Conservation (phyloP, 2,797 vertebrate genomes). For the Carduelis carduelis region DNA sequence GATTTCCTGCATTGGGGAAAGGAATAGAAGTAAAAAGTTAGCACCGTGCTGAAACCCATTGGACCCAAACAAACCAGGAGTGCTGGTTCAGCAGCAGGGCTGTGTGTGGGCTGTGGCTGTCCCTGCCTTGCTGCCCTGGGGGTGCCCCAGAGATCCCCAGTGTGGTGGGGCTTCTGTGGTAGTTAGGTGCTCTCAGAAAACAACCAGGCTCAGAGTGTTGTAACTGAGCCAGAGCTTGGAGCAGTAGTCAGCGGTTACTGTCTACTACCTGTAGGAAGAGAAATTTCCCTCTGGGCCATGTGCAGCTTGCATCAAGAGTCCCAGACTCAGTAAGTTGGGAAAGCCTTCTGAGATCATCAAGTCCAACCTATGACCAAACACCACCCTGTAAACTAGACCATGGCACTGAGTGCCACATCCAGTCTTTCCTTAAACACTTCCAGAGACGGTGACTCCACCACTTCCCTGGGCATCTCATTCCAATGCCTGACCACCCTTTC, state of each 20-base stretch:
- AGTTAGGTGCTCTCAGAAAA: too few relatives aligned
- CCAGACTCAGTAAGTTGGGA: neutral
- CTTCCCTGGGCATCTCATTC: too few relatives aligned
- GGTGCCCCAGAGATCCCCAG: too few relatives aligned
- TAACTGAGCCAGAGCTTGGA: neutral
- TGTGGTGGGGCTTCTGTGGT: fast-evolving
- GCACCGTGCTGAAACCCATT: fast-evolving
- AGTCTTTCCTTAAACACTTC: neutral
- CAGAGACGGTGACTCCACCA: neutral
- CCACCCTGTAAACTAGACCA: neutral
- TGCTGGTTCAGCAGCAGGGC: fast-evolving
- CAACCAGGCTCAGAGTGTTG: fast-evolving
- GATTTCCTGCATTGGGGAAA: neutral
- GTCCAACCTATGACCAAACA: neutral
- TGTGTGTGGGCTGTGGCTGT: too few relatives aligned
- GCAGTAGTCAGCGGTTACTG: neutral
- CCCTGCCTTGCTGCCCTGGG: neutral
- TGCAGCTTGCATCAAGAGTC: neutral
- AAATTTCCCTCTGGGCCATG: neutral
- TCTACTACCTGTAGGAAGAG: neutral
- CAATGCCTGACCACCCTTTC: neutral
- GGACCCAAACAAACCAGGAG: neutral
- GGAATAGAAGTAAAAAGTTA: neutral
- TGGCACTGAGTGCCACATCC: neutral
- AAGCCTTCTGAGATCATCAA: neutral